phyloP scores from a whole-genome alignment of 2,113 vertebrate species.

The Polypterus senegalus region DNA sequence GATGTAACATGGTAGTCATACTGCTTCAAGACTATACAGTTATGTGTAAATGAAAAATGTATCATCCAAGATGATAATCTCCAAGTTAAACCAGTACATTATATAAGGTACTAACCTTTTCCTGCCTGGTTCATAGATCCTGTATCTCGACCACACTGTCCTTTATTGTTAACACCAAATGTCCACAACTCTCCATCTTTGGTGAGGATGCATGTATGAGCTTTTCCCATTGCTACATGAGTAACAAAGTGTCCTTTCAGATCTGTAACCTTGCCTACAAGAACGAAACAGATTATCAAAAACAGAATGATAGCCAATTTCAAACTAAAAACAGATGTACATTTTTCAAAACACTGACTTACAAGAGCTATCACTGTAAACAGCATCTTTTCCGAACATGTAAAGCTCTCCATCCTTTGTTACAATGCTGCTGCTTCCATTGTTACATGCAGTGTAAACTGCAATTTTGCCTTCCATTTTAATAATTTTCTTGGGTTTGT shows the following conservation, averaged over 20 bases:
- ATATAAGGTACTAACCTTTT: slow-evolving; percentile 60
- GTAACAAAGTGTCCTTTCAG: slow-evolving; percentile 93
- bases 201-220: slow-evolving; percentile 90
- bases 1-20: too few relatives aligned
- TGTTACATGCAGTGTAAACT: slow-evolving; percentile 87
- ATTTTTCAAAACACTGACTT: slow-evolving; percentile 38
- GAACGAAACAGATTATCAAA: slow-evolving; percentile 4
- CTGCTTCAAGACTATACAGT: too few relatives aligned
- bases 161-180: slow-evolving; percentile 97
- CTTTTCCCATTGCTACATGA: slow-evolving; percentile 97
- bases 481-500: slow-evolving; percentile 98
- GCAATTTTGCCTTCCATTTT: slow-evolving; percentile 94
- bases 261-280: slow-evolving; percentile 84
- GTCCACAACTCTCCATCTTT: slow-evolving; percentile 96
- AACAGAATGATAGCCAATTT: too few relatives aligned
- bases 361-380: slow-evolving; percentile 96
- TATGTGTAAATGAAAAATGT: too few relatives aligned
- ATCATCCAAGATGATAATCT: too few relatives aligned
- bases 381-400: slow-evolving; percentile 98
- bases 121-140: slow-evolving; percentile 87
- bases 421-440: slow-evolving; percentile 93
- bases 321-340: neutral
- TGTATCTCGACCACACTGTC: slow-evolving; percentile 95
- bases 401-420: slow-evolving; percentile 98
- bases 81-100: too few relatives aligned